Conservation (phyloP, 2,113 vertebrate genomes). For the Onychostruthus taczanowskii region DNA sequence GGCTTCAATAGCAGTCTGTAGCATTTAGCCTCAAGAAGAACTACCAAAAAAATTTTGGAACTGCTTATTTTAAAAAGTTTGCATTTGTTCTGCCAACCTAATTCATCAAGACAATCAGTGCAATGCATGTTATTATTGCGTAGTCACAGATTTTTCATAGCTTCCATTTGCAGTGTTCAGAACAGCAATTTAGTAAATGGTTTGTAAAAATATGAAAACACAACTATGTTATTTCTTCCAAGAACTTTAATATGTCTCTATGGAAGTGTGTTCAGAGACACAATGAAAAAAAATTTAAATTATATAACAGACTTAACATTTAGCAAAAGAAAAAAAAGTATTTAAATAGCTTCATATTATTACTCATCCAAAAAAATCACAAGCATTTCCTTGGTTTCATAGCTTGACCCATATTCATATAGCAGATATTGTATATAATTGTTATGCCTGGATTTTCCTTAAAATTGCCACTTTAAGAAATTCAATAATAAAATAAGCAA, state of each 20-base stretch:
- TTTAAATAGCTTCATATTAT: neutral
- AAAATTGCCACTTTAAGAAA: neutral
- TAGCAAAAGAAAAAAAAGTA: neutral
- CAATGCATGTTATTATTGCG: neutral
- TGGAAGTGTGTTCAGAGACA: neutral
- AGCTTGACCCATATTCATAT: neutral
- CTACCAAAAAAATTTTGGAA: neutral
- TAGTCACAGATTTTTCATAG: neutral
- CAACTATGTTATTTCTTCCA: neutral
- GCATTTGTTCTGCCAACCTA: neutral
- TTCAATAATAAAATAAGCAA: neutral
- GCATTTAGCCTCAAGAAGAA: neutral
- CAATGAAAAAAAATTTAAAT: neutral
- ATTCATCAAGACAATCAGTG: neutral
- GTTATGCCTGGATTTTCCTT: neutral
- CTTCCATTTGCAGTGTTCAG: neutral
- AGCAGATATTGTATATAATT: neutral
- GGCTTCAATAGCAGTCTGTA: neutral
- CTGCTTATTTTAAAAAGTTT: neutral
- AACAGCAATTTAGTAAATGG: neutral
- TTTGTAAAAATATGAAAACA: neutral
- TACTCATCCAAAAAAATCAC: neutral
- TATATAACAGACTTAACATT: neutral
- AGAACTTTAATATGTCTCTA: neutral
- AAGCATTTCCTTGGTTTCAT: neutral